phyloP scores from a whole-genome alignment of 2,797 vertebrate genomes.

The Pygocentrus nattereri region DNA sequence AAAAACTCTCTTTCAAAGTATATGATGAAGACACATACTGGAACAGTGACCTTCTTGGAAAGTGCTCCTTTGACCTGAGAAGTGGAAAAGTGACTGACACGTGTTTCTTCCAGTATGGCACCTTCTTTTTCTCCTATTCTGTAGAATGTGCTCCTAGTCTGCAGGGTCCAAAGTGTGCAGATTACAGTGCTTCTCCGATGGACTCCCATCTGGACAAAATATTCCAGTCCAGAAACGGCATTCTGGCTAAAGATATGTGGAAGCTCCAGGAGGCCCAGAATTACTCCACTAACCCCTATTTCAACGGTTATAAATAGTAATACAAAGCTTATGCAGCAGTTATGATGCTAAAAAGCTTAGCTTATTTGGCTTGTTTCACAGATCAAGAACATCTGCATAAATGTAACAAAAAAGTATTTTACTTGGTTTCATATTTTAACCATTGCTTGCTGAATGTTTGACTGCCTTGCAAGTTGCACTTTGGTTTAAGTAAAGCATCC shows the following conservation, averaged over 20 bases:
- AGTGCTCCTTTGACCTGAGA: neutral
- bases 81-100: neutral
- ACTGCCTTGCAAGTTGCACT: neutral
- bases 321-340: neutral
- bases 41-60: no score
- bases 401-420: no score
- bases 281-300: neutral
- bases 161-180: no score
- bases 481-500: conserved; percentile 22
- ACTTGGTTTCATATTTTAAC: neutral
- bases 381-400: neutral
- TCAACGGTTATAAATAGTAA: neutral
- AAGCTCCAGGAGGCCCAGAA: conserved; percentile 20
- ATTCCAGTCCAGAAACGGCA: no score
- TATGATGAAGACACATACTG: no score
- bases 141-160: no score
- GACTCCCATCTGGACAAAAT: no score
- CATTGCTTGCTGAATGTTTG: neutral
- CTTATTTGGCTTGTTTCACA: neutral
- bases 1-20: neutral
- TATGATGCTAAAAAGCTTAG: neutral
- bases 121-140: conserved; percentile 62
- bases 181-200: no score
- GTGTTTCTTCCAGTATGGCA: conserved; percentile 66
- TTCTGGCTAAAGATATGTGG: neutral